A percentile compares a stretch with the other conserved stretches of the same genome.
Evolutionary conservation across 1,140 invertebrate species (phyloP).

Genomic region (Varroa destructor): DNA sequence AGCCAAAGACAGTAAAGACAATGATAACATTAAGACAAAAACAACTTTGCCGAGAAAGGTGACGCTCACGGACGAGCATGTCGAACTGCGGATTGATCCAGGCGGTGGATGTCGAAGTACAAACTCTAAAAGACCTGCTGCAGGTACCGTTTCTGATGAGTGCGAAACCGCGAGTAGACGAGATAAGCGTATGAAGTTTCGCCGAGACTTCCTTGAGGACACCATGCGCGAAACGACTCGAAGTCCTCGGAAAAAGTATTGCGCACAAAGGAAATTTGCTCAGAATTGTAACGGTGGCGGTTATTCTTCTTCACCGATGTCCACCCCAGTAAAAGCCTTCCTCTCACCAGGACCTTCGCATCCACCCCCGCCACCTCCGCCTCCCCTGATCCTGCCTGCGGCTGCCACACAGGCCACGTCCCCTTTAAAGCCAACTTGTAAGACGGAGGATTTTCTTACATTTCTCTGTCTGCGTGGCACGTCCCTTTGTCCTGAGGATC

Average conservation of each 20-base stretch:
- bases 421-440: constrained; percentile 37
- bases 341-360: constrained; percentile 19
- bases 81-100: background rate
- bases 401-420: constrained; percentile 9
- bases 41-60: no score
- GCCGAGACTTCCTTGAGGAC: constrained; percentile 19
- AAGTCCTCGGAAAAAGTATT: constrained; percentile 19
- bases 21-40: background rate
- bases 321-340: constrained; percentile 20
- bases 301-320: constrained; percentile 17
- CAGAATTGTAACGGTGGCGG: constrained; percentile 19
- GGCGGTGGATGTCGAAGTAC: background rate
- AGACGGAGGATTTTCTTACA: constrained; percentile 77
- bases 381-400: constrained; percentile 18
- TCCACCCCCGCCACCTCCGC: constrained; percentile 5
- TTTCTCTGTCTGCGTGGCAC: constrained; percentile 71
- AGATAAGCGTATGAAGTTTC: constrained; percentile 21
- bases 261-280: constrained; percentile 23
- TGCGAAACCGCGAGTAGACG: background rate
- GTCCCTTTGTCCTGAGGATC: constrained; percentile 25
- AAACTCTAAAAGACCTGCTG: background rate
- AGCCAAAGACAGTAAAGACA: constrained; percentile 2
- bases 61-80: background rate
- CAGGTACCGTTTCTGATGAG: background rate
- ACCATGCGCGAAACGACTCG: constrained; percentile 9